These are phyloP conservation scores for Pangasianodon hypophthalmus DNA, from an alignment of 2,113 vertebrate genomes.

Conservation along the genomic window DNA sequence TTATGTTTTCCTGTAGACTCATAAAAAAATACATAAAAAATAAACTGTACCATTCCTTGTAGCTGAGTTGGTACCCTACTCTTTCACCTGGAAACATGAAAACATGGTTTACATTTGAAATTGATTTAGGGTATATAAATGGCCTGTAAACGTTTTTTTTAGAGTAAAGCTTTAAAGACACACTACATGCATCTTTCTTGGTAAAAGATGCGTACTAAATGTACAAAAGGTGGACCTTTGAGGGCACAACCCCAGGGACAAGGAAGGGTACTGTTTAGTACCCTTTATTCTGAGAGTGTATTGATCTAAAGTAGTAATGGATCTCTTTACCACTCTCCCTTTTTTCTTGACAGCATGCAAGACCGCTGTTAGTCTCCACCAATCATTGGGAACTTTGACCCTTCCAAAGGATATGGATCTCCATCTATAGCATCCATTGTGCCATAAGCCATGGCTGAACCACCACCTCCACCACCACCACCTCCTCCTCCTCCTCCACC, in stretches of 20 bases:
- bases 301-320: background rate
- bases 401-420: background rate
- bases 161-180: background rate
- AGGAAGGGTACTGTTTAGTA: background rate
- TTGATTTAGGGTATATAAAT: background rate
- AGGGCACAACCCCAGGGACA: background rate
- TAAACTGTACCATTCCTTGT: background rate
- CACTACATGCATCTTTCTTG: background rate
- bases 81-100: background rate
- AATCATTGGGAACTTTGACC: background rate
- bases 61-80: background rate
- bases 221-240: background rate
- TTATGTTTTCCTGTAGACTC: background rate
- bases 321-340: background rate
- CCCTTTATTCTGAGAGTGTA: background rate
- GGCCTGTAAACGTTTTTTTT: background rate
- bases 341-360: background rate
- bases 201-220: background rate
- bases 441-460: slow-evolving; percentile 42
- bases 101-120: background rate
- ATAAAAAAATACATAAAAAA: background rate
- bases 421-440: slow-evolving; percentile 1
- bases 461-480: slow-evolving; percentile 34
- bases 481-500: slow-evolving; percentile 35
- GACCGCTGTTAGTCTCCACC: background rate